Percentiles rank a stretch among this genome's conserved stretches.
Evolutionary conservation across 2,888 invertebrate genomes (phyloP).

Genomic region (Adelphocoris suturalis): DNA sequence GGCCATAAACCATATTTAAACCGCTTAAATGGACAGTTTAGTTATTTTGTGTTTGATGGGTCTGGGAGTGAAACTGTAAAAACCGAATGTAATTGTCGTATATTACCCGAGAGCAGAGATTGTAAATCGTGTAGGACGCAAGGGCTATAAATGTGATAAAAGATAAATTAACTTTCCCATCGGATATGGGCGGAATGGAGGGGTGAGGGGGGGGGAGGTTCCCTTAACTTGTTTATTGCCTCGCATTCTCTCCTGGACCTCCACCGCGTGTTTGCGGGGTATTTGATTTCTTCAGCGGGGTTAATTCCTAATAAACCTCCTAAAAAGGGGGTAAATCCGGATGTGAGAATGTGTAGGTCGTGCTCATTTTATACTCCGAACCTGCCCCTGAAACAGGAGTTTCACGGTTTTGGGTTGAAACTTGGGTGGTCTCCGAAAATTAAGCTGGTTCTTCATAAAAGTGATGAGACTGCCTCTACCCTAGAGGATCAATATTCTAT

Average conservation of each 20-base stretch:
- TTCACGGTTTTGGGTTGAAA: neutral
- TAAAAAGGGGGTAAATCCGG: neutral
- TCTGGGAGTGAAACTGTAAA: constrained; percentile 13
- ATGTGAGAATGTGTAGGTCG: neutral
- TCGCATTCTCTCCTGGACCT: constrained; percentile 25
- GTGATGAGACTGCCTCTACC: no score
- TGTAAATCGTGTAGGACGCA: constrained; percentile 43
- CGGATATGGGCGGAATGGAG: neutral
- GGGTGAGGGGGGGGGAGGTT: constrained; percentile 21
- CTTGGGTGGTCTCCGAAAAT: constrained; percentile 9
- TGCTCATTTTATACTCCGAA: neutral
- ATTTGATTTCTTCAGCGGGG: neutral
- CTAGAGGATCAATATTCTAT: no score
- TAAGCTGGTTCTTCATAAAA: no score
- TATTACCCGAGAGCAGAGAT: constrained; percentile 33
- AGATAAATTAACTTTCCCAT: constrained; percentile 48
- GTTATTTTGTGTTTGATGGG: constrained; percentile 55
- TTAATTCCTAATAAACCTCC: constrained; percentile 19
- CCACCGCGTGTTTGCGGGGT: neutral
- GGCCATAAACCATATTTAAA: constrained; percentile 53
- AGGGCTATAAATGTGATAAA: constrained; percentile 54
- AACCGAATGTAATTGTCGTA: constrained; percentile 57
- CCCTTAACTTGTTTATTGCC: constrained; percentile 55
- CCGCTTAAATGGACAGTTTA: constrained; percentile 60
- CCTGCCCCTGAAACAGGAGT: neutral